Evolutionary conservation across 2,113 vertebrate genomes (phyloP).

Genomic region (Crotalus horridus): DNA sequence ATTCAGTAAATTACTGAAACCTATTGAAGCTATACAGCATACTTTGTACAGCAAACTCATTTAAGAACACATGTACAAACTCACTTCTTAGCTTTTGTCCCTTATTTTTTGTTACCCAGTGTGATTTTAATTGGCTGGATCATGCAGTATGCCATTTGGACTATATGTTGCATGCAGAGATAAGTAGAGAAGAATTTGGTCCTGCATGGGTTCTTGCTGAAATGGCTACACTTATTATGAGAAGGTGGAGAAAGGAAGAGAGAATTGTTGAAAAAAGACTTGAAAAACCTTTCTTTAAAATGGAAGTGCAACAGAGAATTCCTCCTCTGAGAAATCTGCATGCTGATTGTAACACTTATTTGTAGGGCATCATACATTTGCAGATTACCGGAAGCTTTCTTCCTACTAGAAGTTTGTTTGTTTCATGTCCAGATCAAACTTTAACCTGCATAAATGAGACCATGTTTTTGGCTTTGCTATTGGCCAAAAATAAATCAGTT

Average conservation of each 20-base stretch:
- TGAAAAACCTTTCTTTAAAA: slow-evolving; percentile 12
- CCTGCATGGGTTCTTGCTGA: background rate
- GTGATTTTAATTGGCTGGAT: slow-evolving; percentile 28
- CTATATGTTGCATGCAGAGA: background rate
- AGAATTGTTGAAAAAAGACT: background rate
- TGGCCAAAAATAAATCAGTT: background rate
- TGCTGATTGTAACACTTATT: background rate
- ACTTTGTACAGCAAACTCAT: background rate
- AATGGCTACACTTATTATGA: slow-evolving; percentile 1
- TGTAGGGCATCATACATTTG: background rate
- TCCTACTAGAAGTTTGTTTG: background rate
- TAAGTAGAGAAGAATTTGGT: background rate
- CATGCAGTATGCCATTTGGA: background rate
- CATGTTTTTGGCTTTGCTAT: background rate
- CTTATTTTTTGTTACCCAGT: background rate
- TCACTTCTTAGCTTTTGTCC: background rate
- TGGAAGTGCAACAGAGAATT: background rate
- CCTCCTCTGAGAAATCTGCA: background rate
- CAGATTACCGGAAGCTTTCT: background rate
- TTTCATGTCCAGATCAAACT: background rate
- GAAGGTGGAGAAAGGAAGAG: background rate
- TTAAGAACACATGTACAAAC: background rate
- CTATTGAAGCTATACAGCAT: slow-evolving; percentile 9
- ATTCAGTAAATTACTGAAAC: slow-evolving; percentile 4
- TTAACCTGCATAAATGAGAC: background rate